phyloP scores from a whole-genome alignment of 1,140 invertebrate genomes.

The Penaeus japonicus region DNA sequence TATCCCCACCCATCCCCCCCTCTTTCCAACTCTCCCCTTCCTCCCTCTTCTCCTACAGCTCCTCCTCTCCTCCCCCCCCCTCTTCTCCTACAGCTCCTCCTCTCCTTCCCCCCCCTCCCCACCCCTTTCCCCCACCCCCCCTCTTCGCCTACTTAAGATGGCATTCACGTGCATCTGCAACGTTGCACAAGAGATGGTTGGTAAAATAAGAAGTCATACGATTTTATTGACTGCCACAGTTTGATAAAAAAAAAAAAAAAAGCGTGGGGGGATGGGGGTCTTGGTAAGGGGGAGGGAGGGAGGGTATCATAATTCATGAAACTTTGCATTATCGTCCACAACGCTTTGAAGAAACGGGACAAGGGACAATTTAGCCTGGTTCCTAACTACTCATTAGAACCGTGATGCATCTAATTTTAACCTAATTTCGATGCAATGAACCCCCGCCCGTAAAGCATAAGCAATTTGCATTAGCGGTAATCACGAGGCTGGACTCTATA shows the following conservation, averaged over 20 bases:
- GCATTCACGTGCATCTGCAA: no score
- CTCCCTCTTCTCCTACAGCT: background rate
- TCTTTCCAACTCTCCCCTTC: background rate
- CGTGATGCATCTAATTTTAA: constrained; percentile 38
- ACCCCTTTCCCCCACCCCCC: no score
- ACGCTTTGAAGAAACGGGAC: background rate
- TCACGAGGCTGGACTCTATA: background rate
- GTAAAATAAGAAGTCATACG: background rate
- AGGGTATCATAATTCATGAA: no score
- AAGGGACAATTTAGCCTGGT: background rate
- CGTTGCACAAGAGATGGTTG: background rate
- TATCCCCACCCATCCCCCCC: background rate
- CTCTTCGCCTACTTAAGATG: no score
- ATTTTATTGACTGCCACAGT: background rate
- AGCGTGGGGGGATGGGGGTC: no score
- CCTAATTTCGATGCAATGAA: constrained; percentile 21
- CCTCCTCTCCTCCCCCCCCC: background rate
- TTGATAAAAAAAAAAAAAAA: no score
- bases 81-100: background rate
- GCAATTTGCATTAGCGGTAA: constrained; percentile 34
- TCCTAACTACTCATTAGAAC: constrained; percentile 21
- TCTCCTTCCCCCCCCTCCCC: background rate
- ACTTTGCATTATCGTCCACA: no score
- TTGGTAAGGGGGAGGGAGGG: no score
- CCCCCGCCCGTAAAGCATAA: background rate